Base-by-base conservation (phyloP, 1,140 invertebrate genomes). In the Trichoplusia ni region DNA sequence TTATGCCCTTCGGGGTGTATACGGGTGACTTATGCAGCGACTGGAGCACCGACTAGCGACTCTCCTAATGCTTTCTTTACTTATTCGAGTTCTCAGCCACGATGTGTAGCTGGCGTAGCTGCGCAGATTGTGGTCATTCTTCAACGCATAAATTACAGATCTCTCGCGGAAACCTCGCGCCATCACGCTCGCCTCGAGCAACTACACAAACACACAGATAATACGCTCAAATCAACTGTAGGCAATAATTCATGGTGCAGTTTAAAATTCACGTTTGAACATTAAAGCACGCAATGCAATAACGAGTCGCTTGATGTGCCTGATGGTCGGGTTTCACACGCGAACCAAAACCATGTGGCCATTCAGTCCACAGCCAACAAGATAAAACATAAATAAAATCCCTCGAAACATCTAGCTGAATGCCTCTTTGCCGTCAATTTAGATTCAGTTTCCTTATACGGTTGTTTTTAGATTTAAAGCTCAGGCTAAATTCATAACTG, bases 261-360 rank as follows among this genome's bases (percentile, higher is more conserved):
- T 86, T 72, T 79, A 77, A 82, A 82, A 83, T 82, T 79, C 75
- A 69, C 69, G 68, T 84, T 74, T 79, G 74, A 66, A 78, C 76
- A 75, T 82, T 73, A 69, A 73, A 66, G 46, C 83, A 86, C 78
- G 82, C 77, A 67, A 83, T 38, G 65, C 67, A 38, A 54, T 54
- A 54, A 54, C 35, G 19, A 54, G 35, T 54, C 51, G 46, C 64
- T 61, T 72, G 69, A 81, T 73, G 69, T 70, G 70, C 49, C 37
- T 71, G 67, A 80, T 79, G 66, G 66, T 35, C 61, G 64, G 49
- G 46, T 67, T 77, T 80, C 76, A 77, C 81, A 81, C 72, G 82
- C 77, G 71, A 84, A 42, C 69, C 16, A 35, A 70, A 62, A 58
- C 64, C 66, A 49, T 40, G 54, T 62, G 60, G 59, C 14, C 37